Conservation (phyloP, 1,140 invertebrate species). For the Temnothorax nylanderi region DNA sequence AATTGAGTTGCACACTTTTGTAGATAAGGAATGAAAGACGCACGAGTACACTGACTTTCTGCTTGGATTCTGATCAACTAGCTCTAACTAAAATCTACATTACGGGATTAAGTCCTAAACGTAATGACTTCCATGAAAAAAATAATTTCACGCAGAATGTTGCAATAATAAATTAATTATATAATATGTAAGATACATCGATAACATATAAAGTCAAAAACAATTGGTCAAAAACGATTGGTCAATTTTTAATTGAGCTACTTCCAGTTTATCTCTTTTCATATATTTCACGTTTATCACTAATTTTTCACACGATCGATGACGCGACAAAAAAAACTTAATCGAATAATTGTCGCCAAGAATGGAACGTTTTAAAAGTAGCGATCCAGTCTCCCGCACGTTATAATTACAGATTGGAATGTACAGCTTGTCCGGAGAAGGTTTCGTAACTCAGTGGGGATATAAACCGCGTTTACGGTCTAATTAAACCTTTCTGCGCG, state of each 20-base stretch:
- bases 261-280: not conserved
- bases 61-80: not conserved
- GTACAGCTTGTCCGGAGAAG: slow-evolving; percentile 39
- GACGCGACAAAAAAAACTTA: not conserved
- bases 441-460: slow-evolving; percentile 53
- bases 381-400: not conserved
- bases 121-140: not conserved
- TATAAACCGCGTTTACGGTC: slow-evolving; percentile 46
- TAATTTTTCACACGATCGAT: not conserved
- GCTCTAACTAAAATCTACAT: not conserved
- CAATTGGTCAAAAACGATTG: not conserved
- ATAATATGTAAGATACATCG: not conserved
- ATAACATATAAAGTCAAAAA: not conserved
- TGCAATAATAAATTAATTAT: not conserved
- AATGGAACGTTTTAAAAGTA: slow-evolving; percentile 1
- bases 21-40: slow-evolving; percentile 13
- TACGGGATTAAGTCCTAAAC: not conserved
- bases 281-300: not conserved
- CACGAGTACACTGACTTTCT: not conserved
- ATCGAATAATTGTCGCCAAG: not conserved
- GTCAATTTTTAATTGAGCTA: not conserved
- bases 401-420: slow-evolving; percentile 39
- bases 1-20: slow-evolving; percentile 32
- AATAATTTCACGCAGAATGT: not conserved
- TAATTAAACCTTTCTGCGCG: slow-evolving; percentile 51